Evolutionary conservation across 2,113 vertebrate species (phyloP), one percentile per base, ranked within the genome.

Genomic region (Phoxinus phoxinus): DNA sequence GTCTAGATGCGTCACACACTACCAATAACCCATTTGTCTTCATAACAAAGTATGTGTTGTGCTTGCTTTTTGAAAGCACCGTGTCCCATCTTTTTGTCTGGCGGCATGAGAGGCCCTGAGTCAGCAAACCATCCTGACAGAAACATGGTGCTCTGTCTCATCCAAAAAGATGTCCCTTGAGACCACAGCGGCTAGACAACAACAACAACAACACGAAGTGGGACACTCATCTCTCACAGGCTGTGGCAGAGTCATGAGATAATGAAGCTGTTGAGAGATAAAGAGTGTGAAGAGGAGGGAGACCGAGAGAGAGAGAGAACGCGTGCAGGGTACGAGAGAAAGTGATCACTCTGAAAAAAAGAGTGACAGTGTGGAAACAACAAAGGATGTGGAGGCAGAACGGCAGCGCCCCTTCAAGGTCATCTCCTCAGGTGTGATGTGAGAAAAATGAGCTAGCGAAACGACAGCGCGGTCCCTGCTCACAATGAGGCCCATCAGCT

Each of bases 11-110:
- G 87, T 73, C 86, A 88, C 82, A 72, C 65, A 72, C 25, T 63
- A 76, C 75, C 85, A 87, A 84, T 76, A 85, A 88, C 82, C 82
- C 86, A 91, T 91, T 91, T 74, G 56, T 91, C 90, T 91, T 84
- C 53, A 84, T 89, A 89, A 88, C 86, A 83, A 88, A 80, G 56
- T 35, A 9, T 32, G 65, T 81, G 75, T 87, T 84, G 76, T 56
- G 83, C 65, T 71, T 80, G 86, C 81, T 79, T 87, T 83, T 56
- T 58, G 86, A 61, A 73, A 72, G 65, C 76, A 87, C 35, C 67
- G 74, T 77, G 69, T 75, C 30, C 80, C 78, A 56, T 86, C 56
- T 30, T 65, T 81, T 86, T 51, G 48, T 86, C 81, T 78, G 84
- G 72, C 81, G 81, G 76, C 53, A 58, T 21, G 78, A 73, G 87